phyloP scores from a whole-genome alignment of 2,888 invertebrate species.

The Nemotelus nigrinus region DNA sequence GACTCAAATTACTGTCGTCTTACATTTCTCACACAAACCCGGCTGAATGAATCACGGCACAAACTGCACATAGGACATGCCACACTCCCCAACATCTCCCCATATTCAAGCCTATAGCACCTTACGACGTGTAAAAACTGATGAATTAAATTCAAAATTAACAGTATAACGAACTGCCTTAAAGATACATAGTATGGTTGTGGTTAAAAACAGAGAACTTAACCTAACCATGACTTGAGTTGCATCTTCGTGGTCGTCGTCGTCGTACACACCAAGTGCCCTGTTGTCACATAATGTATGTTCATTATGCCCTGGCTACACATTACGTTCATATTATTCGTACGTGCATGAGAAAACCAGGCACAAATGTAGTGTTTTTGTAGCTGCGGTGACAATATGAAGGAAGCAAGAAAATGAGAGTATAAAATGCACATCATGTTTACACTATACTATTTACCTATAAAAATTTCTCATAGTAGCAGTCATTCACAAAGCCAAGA shows the following conservation, averaged over 20 bases:
- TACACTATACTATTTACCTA: neutral
- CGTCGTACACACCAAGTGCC: neutral
- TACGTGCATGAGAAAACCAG: slow-evolving; percentile 3
- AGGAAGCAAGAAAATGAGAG: neutral
- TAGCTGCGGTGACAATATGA: neutral
- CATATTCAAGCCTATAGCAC: too few species aligned
- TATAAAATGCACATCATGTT: slow-evolving; percentile 19
- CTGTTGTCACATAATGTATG: neutral
- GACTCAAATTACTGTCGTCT: too few species aligned
- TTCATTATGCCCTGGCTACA: neutral
- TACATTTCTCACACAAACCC: too few species aligned
- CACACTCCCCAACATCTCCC: too few species aligned
- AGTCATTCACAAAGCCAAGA: neutral
- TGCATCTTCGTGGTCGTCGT: neutral
- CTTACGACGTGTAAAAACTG: too few species aligned
- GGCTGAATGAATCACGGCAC: too few species aligned
- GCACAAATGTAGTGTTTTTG: too few species aligned
- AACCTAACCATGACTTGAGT: neutral
- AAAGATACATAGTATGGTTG: neutral
- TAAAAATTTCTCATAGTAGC: slow-evolving; percentile 1
- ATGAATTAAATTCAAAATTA: too few species aligned
- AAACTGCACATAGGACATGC: too few species aligned
- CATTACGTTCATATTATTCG: neutral
- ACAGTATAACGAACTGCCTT: neutral
- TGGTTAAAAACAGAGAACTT: neutral